These are phyloP conservation scores for Cnemophilus loriae DNA, from an alignment of 2,113 vertebrate genomes.

Conservation along the genomic window DNA sequence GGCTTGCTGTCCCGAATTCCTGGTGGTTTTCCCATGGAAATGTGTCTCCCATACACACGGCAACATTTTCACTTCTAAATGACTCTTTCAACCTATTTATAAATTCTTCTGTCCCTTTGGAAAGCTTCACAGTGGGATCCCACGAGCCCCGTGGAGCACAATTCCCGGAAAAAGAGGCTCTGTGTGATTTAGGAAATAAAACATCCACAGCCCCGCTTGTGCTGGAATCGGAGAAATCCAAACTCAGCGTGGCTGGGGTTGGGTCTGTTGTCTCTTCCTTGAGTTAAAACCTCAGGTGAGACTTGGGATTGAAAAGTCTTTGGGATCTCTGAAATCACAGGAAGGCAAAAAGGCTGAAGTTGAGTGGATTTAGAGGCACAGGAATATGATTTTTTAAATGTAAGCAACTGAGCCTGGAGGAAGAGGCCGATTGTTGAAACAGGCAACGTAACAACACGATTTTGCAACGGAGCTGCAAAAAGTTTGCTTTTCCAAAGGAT, in stretches of 20 bases:
- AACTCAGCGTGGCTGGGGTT: accelerated
- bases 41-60: accelerated
- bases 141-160: accelerated
- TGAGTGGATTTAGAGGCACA: background rate
- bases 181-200: background rate
- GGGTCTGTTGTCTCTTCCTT: accelerated
- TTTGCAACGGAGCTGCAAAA: background rate
- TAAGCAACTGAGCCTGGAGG: background rate
- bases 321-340: background rate
- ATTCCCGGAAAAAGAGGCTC: background rate
- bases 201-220: accelerated
- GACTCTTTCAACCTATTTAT: accelerated
- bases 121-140: accelerated
- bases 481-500: background rate
- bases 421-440: background rate
- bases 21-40: background rate
- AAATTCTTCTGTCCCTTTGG: background rate
- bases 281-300: background rate
- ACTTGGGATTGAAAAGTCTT: background rate
- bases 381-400: background rate
- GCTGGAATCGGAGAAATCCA: background rate
- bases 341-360: background rate
- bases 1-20: background rate
- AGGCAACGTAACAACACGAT: background rate
- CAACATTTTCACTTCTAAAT: background rate